Percentiles rank a stretch among this genome's conserved stretches.
Evolutionary conservation across 2,113 vertebrate genomes (phyloP).

Genomic region (Halichoerus grypus): DNA sequence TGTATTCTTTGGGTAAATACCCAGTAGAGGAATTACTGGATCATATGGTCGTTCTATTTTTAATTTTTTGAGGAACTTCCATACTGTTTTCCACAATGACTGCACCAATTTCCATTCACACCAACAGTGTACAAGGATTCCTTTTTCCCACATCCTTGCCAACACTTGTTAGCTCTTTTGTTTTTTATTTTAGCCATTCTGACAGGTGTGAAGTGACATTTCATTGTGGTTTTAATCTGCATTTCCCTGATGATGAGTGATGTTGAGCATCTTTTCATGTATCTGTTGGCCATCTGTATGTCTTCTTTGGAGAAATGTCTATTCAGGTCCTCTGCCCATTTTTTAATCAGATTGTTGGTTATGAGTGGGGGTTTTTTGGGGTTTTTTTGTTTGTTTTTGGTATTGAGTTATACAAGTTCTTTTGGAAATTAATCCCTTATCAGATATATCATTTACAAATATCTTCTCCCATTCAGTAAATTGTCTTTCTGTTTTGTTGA

Average conservation of each 20-base stretch:
- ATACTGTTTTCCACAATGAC: neutral
- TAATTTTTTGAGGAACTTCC: neutral
- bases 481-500: neutral
- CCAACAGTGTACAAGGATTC: neutral
- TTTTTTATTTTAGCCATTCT: neutral
- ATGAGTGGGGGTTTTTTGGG: neutral
- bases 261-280: neutral
- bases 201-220: neutral
- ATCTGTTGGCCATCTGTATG: neutral
- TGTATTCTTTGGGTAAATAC: neutral
- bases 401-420: neutral
- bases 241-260: neutral
- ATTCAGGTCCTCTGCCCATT: neutral
- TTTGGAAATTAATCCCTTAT: neutral
- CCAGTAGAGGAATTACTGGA: neutral
- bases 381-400: neutral
- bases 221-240: neutral
- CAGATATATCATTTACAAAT: neutral
- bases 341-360: neutral
- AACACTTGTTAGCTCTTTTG: neutral
- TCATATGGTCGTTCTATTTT: neutral
- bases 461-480: neutral
- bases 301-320: neutral
- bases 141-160: neutral
- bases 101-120: neutral